A percentile compares a stretch with the other conserved stretches of the same genome.
phyloP scores from a whole-genome alignment of 2,888 invertebrate genomes.

The Coleophora flavipennella region DNA sequence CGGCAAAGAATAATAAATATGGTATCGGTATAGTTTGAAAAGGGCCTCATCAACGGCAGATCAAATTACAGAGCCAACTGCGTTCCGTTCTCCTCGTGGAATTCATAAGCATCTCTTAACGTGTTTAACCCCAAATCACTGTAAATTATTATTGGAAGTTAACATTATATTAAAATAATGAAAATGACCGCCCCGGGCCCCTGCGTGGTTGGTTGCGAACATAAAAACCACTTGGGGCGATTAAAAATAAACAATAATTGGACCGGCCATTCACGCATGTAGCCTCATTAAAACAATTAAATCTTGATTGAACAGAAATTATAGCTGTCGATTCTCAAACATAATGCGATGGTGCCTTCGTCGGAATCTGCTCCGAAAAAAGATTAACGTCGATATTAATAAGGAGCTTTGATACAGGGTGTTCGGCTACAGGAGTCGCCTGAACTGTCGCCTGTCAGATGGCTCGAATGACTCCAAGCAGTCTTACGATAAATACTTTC shows the following conservation, averaged over 20 bases:
- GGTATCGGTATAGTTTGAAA: constrained; percentile 19
- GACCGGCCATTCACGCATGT: constrained; percentile 71
- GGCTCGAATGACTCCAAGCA: background rate
- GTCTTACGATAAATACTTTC: too few relatives aligned
- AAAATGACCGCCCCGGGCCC: constrained; percentile 68
- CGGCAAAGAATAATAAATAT: too few relatives aligned
- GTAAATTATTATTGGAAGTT: constrained; percentile 73
- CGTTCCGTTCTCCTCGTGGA: constrained; percentile 43
- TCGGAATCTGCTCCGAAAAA: constrained; percentile 65
- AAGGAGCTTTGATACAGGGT: constrained; percentile 68
- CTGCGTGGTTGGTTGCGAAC: constrained; percentile 68
- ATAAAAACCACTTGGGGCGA: constrained; percentile 70
- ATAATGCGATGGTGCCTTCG: constrained; percentile 65
- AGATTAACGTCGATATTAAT: constrained; percentile 72
- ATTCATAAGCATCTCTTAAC: constrained; percentile 69
- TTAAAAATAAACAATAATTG: constrained; percentile 74
- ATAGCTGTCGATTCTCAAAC: constrained; percentile 72
- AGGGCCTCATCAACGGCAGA: constrained; percentile 33
- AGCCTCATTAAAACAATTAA: constrained; percentile 73
- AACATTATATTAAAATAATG: constrained; percentile 74
- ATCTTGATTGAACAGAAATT: constrained; percentile 74
- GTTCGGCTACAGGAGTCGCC: background rate
- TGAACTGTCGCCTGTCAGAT: background rate
- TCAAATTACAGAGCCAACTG: constrained; percentile 58
- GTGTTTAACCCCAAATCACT: constrained; percentile 71